Evolutionary conservation across 2,797 vertebrate species (phyloP).

Genomic region (Euthynnus affinis): DNA sequence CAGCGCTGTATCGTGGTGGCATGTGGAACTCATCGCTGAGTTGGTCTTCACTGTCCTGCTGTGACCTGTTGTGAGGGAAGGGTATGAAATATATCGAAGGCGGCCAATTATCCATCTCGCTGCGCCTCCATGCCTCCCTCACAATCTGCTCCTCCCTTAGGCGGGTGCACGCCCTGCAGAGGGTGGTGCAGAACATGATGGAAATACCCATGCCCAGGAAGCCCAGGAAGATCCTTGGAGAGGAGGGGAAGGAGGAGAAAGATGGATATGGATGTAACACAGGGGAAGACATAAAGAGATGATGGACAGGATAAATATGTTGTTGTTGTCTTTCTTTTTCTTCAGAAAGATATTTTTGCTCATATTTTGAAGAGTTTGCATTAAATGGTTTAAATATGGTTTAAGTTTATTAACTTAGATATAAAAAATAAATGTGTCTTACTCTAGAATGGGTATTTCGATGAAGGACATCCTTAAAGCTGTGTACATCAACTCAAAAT

Average conservation of each 20-base stretch:
- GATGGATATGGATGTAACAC: background rate
- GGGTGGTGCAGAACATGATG: slow-evolving; percentile 76
- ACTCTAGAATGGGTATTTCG: slow-evolving; percentile 69
- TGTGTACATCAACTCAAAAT: slow-evolving; percentile 6
- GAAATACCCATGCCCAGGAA: slow-evolving; percentile 70
- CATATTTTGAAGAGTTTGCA: background rate
- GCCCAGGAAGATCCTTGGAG: slow-evolving; percentile 74
- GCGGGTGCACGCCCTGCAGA: slow-evolving; percentile 69
- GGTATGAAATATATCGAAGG: slow-evolving; percentile 76
- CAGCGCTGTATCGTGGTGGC: slow-evolving; percentile 58
- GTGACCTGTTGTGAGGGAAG: slow-evolving; percentile 52
- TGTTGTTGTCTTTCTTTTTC: too few relatives aligned
- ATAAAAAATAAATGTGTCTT: slow-evolving; percentile 51
- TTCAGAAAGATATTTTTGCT: too few relatives aligned
- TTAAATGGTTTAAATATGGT: background rate
- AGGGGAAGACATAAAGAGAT: background rate
- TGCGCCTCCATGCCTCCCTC: slow-evolving; percentile 43
- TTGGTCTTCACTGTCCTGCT: slow-evolving; percentile 53
- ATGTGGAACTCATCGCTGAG: slow-evolving; percentile 38
- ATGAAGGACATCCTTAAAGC: background rate
- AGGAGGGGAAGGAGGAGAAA: background rate
- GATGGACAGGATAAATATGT: background rate
- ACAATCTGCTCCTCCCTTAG: slow-evolving; percentile 57
- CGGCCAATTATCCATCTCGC: background rate
- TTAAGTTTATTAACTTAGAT: too few relatives aligned